Conservation (phyloP, 2,113 vertebrate genomes). For the Isichthys henryi region DNA sequence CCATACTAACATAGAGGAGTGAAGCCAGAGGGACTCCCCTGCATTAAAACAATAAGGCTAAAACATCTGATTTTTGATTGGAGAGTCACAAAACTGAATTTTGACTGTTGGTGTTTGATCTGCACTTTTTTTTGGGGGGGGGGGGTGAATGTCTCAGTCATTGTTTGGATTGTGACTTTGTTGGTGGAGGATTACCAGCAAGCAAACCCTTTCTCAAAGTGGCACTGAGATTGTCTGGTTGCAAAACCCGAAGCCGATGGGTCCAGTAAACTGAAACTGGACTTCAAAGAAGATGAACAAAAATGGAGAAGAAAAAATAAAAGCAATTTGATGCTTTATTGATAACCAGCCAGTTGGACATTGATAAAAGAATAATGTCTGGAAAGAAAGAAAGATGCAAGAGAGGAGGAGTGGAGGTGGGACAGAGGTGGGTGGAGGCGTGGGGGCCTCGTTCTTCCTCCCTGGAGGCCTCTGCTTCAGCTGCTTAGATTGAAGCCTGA, state of each 20-base stretch:
- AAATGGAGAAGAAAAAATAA: neutral
- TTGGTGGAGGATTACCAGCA: neutral
- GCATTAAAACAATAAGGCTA: neutral
- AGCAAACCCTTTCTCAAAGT: neutral
- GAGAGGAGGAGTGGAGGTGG: neutral
- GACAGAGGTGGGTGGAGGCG: neutral
- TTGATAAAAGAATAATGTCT: neutral
- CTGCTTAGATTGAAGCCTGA: neutral
- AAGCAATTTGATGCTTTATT: neutral
- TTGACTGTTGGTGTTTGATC: neutral
- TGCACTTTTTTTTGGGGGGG: neutral
- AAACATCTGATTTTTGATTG: neutral
- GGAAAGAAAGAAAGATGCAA: neutral
- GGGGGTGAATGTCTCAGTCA: neutral
- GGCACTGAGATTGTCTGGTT: neutral
- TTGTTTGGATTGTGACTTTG: neutral
- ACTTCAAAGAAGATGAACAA: neutral
- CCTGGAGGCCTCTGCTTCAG: neutral
- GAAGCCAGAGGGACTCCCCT: neutral
- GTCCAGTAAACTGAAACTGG: neutral
- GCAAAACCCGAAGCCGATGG: neutral
- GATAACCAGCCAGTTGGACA: too few relatives aligned
- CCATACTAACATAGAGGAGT: neutral
- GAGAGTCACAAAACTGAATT: neutral
- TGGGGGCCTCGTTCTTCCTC: neutral